Conservation (phyloP, 2,113 vertebrate species). For the Rhinoderma darwinii region DNA sequence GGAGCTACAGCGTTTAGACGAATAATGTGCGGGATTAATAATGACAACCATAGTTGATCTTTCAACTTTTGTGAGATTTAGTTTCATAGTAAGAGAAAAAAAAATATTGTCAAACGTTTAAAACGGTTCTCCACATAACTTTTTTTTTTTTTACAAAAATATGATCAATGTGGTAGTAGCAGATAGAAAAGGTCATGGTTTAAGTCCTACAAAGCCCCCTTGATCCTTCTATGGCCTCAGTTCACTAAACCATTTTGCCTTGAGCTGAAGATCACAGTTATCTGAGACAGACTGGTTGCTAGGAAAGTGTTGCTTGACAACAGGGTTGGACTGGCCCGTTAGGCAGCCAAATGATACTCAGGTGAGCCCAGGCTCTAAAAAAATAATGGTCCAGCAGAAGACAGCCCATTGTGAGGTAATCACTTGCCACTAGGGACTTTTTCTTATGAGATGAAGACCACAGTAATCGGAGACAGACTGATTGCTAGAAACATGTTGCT, state of each 20-base stretch:
- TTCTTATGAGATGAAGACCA: too few species aligned
- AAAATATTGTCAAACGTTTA: neutral
- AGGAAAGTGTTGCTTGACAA: neutral
- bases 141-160: neutral
- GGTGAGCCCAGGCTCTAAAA: too few species aligned
- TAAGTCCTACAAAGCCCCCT: neutral
- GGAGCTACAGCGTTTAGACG: slow-evolving; percentile 36
- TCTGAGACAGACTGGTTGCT: neutral
- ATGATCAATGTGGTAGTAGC: neutral
- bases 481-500: too few species aligned
- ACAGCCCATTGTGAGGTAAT: too few species aligned
- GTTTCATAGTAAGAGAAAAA: neutral
- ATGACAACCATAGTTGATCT: slow-evolving; percentile 43
- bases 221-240: neutral
- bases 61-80: slow-evolving; percentile 32
- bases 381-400: too few species aligned
- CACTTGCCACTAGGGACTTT: too few species aligned
- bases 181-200: neutral
- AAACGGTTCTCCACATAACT: neutral
- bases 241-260: neutral
- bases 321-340: neutral
- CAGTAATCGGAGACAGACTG: too few species aligned
- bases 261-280: neutral
- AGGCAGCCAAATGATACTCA: too few species aligned
- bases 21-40: slow-evolving; percentile 42